phyloP scores from a whole-genome alignment of 2,888 invertebrate genomes.

The Anodontia alba region DNA sequence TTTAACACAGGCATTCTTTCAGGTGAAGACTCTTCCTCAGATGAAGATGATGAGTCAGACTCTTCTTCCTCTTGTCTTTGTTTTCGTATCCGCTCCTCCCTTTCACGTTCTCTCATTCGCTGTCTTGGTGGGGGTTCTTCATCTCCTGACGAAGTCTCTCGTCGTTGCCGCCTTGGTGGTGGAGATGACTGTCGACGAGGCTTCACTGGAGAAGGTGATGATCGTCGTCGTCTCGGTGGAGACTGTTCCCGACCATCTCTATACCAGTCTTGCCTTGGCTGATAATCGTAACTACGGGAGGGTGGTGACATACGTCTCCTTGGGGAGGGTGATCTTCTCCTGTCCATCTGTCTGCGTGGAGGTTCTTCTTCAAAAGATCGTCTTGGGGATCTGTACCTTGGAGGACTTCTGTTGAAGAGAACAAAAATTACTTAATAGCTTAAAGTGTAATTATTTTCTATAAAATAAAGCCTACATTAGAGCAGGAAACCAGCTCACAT shows the following conservation, averaged over 20 bases:
- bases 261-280: not conserved
- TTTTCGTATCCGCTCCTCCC: not conserved
- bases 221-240: conserved; percentile 9
- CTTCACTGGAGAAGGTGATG: conserved; percentile 44
- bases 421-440: not conserved
- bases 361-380: conserved; percentile 41
- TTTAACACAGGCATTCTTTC: conserved; percentile 44
- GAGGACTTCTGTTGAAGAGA: conserved; percentile 43
- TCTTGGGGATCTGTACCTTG: conserved; percentile 43
- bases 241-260: conserved; percentile 7
- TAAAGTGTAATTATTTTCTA: too few species aligned
- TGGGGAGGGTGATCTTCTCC: conserved; percentile 1
- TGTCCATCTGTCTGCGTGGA: conserved; percentile 28
- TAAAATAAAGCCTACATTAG: too few species aligned
- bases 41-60: conserved; percentile 41
- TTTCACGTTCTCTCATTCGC: not conserved
- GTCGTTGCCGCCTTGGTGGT: conserved; percentile 22
- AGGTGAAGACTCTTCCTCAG: conserved; percentile 50
- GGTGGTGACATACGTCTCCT: conserved; percentile 1
- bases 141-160: conserved; percentile 23
- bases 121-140: conserved; percentile 1
- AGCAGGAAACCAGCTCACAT: too few species aligned
- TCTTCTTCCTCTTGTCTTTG: conserved; percentile 7
- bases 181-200: conserved; percentile 39
- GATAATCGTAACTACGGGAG: not conserved